phyloP scores from a whole-genome alignment of 2,888 invertebrate species.

The Netelia inedita region DNA sequence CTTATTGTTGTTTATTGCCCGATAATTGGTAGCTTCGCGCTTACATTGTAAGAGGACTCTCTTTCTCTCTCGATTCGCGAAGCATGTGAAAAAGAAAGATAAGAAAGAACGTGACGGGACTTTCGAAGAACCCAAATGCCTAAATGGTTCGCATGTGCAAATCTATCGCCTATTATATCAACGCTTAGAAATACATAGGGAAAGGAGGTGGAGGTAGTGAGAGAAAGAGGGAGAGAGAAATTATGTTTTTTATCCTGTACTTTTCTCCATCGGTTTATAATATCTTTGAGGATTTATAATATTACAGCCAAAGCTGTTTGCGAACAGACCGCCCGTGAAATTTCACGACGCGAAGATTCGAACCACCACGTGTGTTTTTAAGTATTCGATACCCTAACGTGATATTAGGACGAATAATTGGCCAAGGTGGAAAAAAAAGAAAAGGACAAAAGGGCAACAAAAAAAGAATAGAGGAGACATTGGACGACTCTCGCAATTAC shows the following conservation, averaged over 20 bases:
- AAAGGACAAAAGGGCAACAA: constrained; percentile 23
- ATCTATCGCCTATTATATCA: constrained; percentile 48
- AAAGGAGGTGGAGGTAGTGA: constrained; percentile 16
- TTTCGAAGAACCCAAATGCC: constrained; percentile 31
- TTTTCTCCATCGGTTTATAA: background rate
- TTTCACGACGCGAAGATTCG: constrained; percentile 7
- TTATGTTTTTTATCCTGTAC: constrained; percentile 8
- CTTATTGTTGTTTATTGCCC: constrained; percentile 68
- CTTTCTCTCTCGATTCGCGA: constrained; percentile 3
- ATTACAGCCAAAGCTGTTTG: background rate
- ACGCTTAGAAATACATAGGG: constrained; percentile 31
- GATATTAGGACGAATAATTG: constrained; percentile 48
- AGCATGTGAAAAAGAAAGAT: constrained; percentile 38
- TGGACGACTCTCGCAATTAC: constrained; percentile 40
- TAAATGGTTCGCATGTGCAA: constrained; percentile 38
- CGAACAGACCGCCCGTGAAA: background rate
- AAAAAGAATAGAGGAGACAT: constrained; percentile 40
- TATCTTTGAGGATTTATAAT: background rate
- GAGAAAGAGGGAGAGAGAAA: constrained; percentile 27
- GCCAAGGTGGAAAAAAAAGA: constrained; percentile 69
- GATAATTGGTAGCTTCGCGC: constrained; percentile 66
- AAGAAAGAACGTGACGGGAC: constrained; percentile 34
- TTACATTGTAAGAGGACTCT: constrained; percentile 51
- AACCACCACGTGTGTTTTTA: constrained; percentile 52
- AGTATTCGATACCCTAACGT: constrained; percentile 19